phyloP scores from a whole-genome alignment of 2,113 vertebrate genomes.

The Nansenia antarctica region DNA sequence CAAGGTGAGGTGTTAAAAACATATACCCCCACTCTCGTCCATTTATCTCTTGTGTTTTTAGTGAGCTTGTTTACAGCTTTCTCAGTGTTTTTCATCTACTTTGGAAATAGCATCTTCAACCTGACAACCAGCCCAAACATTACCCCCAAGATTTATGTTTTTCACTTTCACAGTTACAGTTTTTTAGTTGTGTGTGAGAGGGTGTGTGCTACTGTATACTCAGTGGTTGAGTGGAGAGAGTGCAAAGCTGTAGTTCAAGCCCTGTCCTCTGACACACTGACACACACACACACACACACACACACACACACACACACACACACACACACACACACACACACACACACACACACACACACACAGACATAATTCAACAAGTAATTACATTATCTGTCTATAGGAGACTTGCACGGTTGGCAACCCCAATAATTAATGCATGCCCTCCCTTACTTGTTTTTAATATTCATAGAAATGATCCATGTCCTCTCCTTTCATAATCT shows the following conservation, averaged over 20 bases:
- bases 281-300: not conserved
- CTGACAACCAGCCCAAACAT: conserved; percentile 20
- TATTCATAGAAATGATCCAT: conserved; percentile 21
- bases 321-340: not conserved
- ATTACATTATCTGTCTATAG: conserved; percentile 18
- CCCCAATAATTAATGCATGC: conserved; percentile 6
- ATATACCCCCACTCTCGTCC: not conserved
- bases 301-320: not conserved
- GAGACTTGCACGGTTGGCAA: not conserved
- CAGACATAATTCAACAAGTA: conserved; percentile 12
- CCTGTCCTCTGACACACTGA: not conserved
- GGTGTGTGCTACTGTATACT: conserved; percentile 3
- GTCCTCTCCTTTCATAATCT: conserved; percentile 19
- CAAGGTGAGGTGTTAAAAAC: conserved; percentile 36
- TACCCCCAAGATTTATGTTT: not conserved
- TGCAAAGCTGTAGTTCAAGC: not conserved
- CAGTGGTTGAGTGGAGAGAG: not conserved
- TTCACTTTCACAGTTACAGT: not conserved
- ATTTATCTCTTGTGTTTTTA: conserved; percentile 51
- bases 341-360: conserved; percentile 1
- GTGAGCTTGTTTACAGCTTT: conserved; percentile 32
- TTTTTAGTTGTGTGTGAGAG: not conserved
- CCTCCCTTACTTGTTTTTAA: conserved; percentile 12
- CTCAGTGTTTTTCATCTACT: conserved; percentile 30
- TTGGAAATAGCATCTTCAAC: conserved; percentile 31